These are phyloP conservation scores for Caerostris extrusa DNA, from an alignment of 1,140 invertebrate genomes.

Conservation along the genomic window DNA sequence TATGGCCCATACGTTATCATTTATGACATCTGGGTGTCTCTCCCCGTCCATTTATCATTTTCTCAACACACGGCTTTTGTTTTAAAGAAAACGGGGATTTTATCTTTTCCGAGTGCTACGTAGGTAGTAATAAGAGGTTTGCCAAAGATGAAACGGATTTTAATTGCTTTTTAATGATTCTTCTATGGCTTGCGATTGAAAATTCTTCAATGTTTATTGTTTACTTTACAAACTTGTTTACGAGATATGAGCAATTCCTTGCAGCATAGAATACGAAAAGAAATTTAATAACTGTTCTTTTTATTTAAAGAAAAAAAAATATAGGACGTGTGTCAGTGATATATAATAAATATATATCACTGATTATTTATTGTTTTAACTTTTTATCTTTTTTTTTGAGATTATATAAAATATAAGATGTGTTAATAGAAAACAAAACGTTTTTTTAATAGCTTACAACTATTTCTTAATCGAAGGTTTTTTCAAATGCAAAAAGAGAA, in stretches of 20 bases:
- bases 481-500: no score
- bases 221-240: neutral
- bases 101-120: neutral
- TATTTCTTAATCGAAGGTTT: no score
- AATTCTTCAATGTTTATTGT: neutral
- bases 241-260: neutral
- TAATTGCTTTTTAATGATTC: neutral
- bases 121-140: neutral
- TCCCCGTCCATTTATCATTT: neutral
- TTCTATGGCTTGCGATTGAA: neutral
- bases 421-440: no score
- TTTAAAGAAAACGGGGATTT: neutral
- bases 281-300: no score
- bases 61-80: neutral
- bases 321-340: no score
- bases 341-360: no score
- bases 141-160: neutral
- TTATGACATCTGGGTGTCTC: slow-evolving; percentile 48
- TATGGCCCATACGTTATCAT: slow-evolving; percentile 2
- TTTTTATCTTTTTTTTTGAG: no score
- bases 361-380: no score
- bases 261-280: no score
- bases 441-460: no score
- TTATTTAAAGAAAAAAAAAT: no score
- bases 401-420: no score